phyloP scores from a whole-genome alignment of 2,888 invertebrate species.

The Hypomecis punctinalis region DNA sequence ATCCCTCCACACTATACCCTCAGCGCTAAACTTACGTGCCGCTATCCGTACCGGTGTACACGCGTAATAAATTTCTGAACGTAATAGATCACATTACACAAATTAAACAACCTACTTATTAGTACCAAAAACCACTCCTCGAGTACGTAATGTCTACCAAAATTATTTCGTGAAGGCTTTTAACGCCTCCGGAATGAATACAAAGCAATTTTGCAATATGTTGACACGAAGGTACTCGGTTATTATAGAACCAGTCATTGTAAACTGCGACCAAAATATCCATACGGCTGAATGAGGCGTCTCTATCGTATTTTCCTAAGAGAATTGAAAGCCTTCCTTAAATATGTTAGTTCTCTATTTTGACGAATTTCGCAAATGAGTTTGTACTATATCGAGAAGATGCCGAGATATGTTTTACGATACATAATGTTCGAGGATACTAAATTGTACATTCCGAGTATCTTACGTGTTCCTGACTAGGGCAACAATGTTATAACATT shows the following conservation, averaged over 20 bases:
- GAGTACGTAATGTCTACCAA: neutral
- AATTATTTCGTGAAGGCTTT: slow-evolving; percentile 12
- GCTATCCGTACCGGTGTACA: too few species aligned
- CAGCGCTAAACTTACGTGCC: too few species aligned
- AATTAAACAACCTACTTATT: too few species aligned
- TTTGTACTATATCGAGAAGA: neutral
- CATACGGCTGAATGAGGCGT: neutral
- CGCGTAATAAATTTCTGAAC: too few species aligned
- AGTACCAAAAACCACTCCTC: neutral
- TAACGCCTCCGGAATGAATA: slow-evolving; percentile 18
- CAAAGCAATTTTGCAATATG: slow-evolving; percentile 35
- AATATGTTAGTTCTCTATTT: neutral
- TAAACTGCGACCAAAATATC: slow-evolving; percentile 2
- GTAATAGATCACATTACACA: too few species aligned
- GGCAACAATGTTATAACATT: too few species aligned
- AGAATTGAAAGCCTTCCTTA: too few species aligned
- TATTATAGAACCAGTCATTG: slow-evolving; percentile 40
- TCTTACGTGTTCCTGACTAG: too few species aligned
- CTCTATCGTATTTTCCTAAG: neutral
- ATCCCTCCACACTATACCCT: too few species aligned
- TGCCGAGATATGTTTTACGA: neutral
- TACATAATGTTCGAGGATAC: too few species aligned
- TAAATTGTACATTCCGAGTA: too few species aligned
- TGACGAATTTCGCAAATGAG: neutral
- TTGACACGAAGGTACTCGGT: slow-evolving; percentile 27